Evolutionary conservation across 53 echinoderm and acorn worm species (phyloP).

Genomic region (Echinarachnius parma): DNA sequence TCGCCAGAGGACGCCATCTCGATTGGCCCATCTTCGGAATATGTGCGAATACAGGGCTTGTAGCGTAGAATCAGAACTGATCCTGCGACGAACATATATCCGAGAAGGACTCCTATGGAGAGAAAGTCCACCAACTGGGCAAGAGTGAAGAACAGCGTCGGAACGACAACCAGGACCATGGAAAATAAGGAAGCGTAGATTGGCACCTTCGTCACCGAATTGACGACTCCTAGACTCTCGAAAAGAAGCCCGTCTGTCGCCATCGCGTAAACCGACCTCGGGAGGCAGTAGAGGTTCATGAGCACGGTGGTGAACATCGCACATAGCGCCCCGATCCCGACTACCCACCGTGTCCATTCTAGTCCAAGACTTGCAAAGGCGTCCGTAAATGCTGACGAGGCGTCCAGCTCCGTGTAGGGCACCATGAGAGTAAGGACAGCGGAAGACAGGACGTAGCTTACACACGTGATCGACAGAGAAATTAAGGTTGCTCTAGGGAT

Average conservation of each 20-base stretch:
- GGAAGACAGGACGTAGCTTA: conserved; percentile 57
- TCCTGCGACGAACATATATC: conserved; percentile 62
- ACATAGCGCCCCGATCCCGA: conserved; percentile 58
- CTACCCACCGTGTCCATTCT: conserved; percentile 62
- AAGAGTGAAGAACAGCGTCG: conserved; percentile 52
- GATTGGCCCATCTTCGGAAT: neutral
- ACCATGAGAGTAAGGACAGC: conserved; percentile 56
- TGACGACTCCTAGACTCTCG: conserved; percentile 30
- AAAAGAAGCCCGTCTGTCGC: conserved; percentile 74
- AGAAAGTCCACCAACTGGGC: conserved; percentile 63
- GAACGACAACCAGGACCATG: conserved; percentile 29
- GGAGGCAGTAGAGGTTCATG: conserved; percentile 48
- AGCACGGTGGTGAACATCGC: conserved; percentile 54
- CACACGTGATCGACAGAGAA: conserved; percentile 41
- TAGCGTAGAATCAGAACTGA: conserved; percentile 61
- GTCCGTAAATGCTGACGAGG: conserved; percentile 53
- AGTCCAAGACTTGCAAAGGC: conserved; percentile 49
- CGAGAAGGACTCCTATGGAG: conserved; percentile 69
- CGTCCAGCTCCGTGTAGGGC: conserved; percentile 51
- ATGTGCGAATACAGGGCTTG: conserved; percentile 5
- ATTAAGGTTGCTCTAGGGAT: conserved; percentile 56
- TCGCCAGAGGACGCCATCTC: neutral
- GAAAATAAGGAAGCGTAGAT: conserved; percentile 53
- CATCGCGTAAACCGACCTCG: conserved; percentile 71
- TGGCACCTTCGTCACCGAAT: conserved; percentile 47